Conservation (phyloP, 2,888 invertebrate genomes). For the Parapristionchus giblindavisi region DNA sequence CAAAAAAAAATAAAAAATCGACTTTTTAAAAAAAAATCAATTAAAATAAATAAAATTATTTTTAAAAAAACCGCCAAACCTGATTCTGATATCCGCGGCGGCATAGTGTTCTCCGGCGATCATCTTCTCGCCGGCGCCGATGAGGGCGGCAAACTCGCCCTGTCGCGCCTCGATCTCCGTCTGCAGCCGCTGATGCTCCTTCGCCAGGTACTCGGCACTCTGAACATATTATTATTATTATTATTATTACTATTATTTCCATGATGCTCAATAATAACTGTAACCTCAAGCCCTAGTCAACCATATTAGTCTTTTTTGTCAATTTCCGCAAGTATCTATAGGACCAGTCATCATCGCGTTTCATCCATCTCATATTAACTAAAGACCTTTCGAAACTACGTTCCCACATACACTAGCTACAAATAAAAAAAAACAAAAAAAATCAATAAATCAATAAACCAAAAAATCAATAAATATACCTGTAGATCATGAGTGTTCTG, state of each 20-base stretch:
- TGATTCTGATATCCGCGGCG: slow-evolving; percentile 71
- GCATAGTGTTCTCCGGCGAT: slow-evolving; percentile 86
- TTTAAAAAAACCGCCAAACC: slow-evolving; percentile 38
- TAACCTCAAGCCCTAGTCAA: no score
- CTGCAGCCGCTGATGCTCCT: slow-evolving; percentile 84
- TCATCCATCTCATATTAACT: no score
- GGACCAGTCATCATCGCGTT: no score
- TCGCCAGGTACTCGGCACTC: slow-evolving; percentile 74
- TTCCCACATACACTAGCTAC: no score
- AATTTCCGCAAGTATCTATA: no score
- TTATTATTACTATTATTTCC: background rate
- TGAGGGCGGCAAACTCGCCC: slow-evolving; percentile 80
- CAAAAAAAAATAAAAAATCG: no score
- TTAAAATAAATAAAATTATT: background rate
- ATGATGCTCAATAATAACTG: no score
- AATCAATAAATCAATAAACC: background rate
- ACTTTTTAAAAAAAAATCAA: background rate
- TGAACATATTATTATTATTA: slow-evolving; percentile 23
- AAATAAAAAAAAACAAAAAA: no score
- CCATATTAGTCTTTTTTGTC: no score
- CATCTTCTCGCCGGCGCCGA: slow-evolving; percentile 83
- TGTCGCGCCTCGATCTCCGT: slow-evolving; percentile 87
- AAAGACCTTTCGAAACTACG: no score
- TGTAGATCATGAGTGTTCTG: slow-evolving; percentile 79
- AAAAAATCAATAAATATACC: slow-evolving; percentile 32